Evolutionary conservation across 2,888 invertebrate species (phyloP).

Genomic region (Listrodromus nycthemerus): DNA sequence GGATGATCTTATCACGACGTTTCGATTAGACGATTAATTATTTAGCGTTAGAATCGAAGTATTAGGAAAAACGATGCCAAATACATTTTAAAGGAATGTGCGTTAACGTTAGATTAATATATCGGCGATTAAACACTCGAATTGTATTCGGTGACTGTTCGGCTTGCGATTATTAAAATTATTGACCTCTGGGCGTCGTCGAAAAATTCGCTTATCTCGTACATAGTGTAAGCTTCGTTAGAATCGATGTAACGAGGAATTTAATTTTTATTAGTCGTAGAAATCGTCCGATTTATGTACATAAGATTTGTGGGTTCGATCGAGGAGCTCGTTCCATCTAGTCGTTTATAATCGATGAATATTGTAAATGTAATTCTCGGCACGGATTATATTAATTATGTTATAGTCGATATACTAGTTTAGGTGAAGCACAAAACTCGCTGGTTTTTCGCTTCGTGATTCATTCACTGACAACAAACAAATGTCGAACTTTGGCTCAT

Average conservation of each 20-base stretch:
- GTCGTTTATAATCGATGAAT: constrained; percentile 39
- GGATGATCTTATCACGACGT: constrained; percentile 18
- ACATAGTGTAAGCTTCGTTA: constrained; percentile 38
- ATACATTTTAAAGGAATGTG: constrained; percentile 54
- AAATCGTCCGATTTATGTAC: constrained; percentile 44
- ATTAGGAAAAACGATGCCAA: constrained; percentile 64
- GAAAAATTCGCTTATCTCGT: constrained; percentile 22
- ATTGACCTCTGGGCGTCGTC: background rate
- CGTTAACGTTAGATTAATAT: constrained; percentile 48
- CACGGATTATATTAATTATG: constrained; percentile 23
- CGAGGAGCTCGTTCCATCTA: constrained; percentile 44
- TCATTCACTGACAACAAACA: constrained; percentile 43
- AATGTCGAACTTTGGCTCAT: constrained; percentile 67
- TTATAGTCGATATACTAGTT: constrained; percentile 17
- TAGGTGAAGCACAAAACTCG: constrained; percentile 7
- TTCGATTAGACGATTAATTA: constrained; percentile 6
- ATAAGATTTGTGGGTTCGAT: constrained; percentile 27
- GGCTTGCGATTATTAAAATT: too few species aligned
- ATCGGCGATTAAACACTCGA: background rate
- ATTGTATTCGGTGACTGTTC: constrained; percentile 1
- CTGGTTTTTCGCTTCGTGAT: constrained; percentile 45
- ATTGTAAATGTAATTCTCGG: constrained; percentile 15
- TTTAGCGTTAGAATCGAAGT: constrained; percentile 33
- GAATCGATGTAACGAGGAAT: constrained; percentile 36
- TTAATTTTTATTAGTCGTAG: constrained; percentile 40